phyloP scores from a whole-genome alignment of 2,113 vertebrate species.

The Crypturellus undulatus region DNA sequence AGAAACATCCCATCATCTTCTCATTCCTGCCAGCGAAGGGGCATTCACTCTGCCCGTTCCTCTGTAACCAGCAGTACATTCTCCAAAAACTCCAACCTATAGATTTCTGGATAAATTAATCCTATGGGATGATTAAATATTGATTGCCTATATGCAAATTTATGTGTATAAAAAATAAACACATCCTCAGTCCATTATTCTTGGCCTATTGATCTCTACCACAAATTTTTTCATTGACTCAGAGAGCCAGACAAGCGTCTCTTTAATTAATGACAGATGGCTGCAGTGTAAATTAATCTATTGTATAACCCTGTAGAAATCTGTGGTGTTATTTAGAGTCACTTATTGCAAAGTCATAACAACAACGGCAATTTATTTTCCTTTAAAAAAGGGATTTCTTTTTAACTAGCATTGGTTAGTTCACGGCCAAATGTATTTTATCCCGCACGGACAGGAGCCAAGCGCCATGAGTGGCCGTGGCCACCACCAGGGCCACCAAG shows the following conservation, averaged over 20 bases:
- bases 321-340: fast-evolving
- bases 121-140: conserved; percentile 2
- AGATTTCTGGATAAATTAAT: not conserved
- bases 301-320: not conserved
- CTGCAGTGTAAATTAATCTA: not conserved
- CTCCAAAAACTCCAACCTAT: not conserved
- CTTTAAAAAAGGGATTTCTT: not conserved
- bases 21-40: not conserved
- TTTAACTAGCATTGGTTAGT: fast-evolving
- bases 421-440: fast-evolving
- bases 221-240: not conserved
- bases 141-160: not conserved
- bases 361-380: not conserved
- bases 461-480: too few relatives aligned
- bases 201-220: conserved; percentile 8
- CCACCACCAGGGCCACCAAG: too few relatives aligned
- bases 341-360: not conserved
- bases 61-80: not conserved
- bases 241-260: not conserved
- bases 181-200: not conserved
- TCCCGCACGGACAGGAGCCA: fast-evolving
- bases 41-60: not conserved
- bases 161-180: conserved; percentile 2
- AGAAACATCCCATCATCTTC: not conserved
- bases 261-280: conserved; percentile 5